Conservation (phyloP, 2,888 invertebrate species). For the Phania funesta region DNA sequence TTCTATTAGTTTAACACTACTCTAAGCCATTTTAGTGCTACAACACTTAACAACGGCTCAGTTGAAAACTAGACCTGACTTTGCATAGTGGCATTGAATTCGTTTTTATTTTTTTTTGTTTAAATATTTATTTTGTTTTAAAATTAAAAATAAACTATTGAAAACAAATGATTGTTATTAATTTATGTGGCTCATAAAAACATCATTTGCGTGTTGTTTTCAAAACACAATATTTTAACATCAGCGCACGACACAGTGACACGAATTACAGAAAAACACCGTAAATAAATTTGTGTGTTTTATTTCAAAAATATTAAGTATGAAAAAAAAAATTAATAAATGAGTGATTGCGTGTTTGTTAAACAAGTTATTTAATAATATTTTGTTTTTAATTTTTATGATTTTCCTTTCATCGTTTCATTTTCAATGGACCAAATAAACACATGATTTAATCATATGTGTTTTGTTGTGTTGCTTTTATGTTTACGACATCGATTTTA, state of each 20-base stretch:
- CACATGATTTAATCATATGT: constrained; percentile 25
- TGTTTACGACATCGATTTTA: too few relatives aligned
- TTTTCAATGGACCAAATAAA: neutral
- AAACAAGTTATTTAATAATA: constrained; percentile 49
- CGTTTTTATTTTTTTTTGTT: constrained; percentile 12
- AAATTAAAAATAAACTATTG: neutral
- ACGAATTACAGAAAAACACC: constrained; percentile 56
- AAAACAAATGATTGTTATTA: constrained; percentile 34
- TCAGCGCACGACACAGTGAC: constrained; percentile 66
- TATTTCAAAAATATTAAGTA: constrained; percentile 5
- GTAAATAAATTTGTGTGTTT: constrained; percentile 19
- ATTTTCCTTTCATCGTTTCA: constrained; percentile 10
- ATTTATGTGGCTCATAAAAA: constrained; percentile 38
- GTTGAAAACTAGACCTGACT: neutral
- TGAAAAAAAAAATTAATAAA: neutral
- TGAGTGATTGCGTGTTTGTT: constrained; percentile 45
- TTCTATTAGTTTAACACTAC: neutral
- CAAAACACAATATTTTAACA: constrained; percentile 31
- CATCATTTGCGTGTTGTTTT: constrained; percentile 57
- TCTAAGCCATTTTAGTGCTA: neutral
- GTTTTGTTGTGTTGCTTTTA: neutral
- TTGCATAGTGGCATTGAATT: constrained; percentile 29
- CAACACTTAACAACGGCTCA: neutral
- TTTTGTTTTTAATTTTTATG: constrained; percentile 1
- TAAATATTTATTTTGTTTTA: constrained; percentile 5